Evolutionary conservation across 2,888 invertebrate species (phyloP), one percentile per base, ranked within the genome.

Genomic region (Girardia tigrina): DNA sequence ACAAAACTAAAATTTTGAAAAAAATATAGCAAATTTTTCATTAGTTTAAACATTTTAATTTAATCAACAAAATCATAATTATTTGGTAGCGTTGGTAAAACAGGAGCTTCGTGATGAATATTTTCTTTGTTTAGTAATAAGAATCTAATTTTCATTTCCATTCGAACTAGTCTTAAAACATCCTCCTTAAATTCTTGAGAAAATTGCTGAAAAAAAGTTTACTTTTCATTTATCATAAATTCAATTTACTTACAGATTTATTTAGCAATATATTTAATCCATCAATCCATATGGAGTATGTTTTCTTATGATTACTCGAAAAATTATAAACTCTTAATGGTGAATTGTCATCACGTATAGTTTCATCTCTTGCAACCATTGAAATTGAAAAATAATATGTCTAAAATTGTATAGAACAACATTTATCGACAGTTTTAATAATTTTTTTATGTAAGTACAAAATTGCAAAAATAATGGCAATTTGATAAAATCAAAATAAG

Each of bases 41-140:
- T n/a, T n/a, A n/a, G n/a, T n/a, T n/a, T n/a, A n/a, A n/a, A n/a
- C n/a, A n/a, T n/a, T n/a, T n/a, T n/a, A n/a, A n/a, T 56, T 56
- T n/a, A 56, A 56, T 56, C n/a, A n/a, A 56, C 4, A 56, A 56
- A 56, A 56, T 56, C 56, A 56, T 56, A 56, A 56, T 56, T 56
- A 23, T 4, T 56, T 20, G 56, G 56, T 56, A 56, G 23, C n/a
- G 56, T 56, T 4, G 56, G 56, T 56, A 56, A 16, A 6, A n/a
- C 56, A 20, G 56, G 56, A 6, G 56, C 56, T n/a, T 56, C 56
- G 4, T 56, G 56, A 16, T 56, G 56, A n/a, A 56, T 56, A n/a
- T 56, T 56, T 56, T 56, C 56, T 56, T 56, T 56, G 56, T 23
- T 56, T 2, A 56, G 56, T 4, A 56, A 56, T 23, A 56, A 23